Evolutionary conservation across 2,797 vertebrate genomes (phyloP), one percentile per base, ranked within the genome.

Genomic region (Cichlasoma orientale): DNA sequence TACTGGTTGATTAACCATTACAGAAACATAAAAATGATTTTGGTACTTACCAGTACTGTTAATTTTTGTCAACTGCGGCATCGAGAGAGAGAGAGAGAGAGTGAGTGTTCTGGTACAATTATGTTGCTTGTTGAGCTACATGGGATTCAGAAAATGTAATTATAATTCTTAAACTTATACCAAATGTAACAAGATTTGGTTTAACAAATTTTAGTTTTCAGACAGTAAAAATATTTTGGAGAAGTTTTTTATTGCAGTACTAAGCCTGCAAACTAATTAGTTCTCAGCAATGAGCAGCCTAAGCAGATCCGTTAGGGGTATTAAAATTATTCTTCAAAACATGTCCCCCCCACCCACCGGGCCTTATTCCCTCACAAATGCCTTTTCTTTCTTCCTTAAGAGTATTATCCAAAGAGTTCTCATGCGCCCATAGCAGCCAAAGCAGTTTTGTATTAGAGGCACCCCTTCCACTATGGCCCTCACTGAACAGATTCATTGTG

Each of bases 351-450:
- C 72, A 82, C 56, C 75, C 63, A 25, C 63, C 54, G 1, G 31
- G 55, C 58, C 78, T 79, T 58, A 55, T 70, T 70, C 80, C 72
- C 56, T 86, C 80, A 78, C 80, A 92, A 92, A 92, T 92, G 77
- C 87, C 90, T 91, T 68, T 88, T 89, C 89, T 90, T 93, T 92
- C 85, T 91, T 92, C 84, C 58, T 21, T 95, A 95, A 96, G 93
- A 93, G 92, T 89, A 92, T 96, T 95, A 95, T 47, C 85, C 84
- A 90, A 91, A 93, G 86, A 94, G 90, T 90, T 91, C 86, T 93
- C 93, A 93, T 84, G 74, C 90, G 92, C 86, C 88, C 70, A 80
- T 23, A 83, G 76, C 79, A 83, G 57, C 88, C 56, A 77, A 47
- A 85, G 71, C 82, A 79, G 54, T 54, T 56, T 23, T 82, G 63